Conservation (phyloP, 2,113 vertebrate genomes). For the Panurus biarmicus region DNA sequence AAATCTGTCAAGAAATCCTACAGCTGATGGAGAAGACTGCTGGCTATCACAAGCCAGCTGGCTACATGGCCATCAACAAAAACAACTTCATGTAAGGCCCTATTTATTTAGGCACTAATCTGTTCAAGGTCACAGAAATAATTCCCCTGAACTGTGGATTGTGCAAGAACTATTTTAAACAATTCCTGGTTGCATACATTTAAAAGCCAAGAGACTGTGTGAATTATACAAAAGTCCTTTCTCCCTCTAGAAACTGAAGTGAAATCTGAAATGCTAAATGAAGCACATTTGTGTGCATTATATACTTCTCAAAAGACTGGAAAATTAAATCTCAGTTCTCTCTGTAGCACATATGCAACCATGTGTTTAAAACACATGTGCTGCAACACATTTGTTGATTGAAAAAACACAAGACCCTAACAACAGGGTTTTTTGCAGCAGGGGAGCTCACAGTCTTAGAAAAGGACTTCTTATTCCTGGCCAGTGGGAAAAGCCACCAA, state of each 20-base stretch:
- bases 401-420: background rate
- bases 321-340: background rate
- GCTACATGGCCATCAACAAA: background rate
- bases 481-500: background rate
- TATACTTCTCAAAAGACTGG: background rate
- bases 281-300: background rate
- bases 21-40: background rate
- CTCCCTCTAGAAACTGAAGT: background rate
- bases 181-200: background rate
- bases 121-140: background rate
- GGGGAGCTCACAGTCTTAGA: background rate
- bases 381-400: background rate
- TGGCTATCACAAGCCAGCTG: background rate
- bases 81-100: background rate
- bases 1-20: background rate
- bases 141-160: background rate
- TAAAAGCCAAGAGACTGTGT: background rate
- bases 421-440: background rate
- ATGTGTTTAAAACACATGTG: accelerated
- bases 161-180: background rate
- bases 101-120: background rate
- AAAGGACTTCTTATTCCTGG: background rate
- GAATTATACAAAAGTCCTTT: background rate
- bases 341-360: background rate
- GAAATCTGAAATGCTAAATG: background rate